phyloP scores from a whole-genome alignment of 1,140 invertebrate species.

The Drosophila lacertosa region DNA sequence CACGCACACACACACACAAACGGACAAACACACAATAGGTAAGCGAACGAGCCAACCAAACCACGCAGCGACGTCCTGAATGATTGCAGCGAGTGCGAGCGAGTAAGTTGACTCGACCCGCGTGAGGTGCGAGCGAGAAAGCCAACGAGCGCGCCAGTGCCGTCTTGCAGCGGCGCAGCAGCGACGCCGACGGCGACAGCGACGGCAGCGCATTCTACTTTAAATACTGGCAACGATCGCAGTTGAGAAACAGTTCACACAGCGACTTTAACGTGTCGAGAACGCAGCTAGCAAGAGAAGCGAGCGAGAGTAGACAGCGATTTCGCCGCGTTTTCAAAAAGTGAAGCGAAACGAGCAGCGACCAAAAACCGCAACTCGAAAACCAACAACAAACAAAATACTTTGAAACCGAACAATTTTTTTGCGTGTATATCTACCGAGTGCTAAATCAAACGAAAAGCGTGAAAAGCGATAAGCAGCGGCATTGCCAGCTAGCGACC shows the following conservation, averaged over 20 bases:
- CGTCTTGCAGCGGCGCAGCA: conserved; percentile 29
- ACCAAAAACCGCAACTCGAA: background rate
- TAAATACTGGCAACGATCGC: conserved; percentile 84
- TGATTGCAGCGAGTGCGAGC: conserved; percentile 31
- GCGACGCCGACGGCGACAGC: conserved; percentile 41
- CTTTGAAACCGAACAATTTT: conserved; percentile 27
- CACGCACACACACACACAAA: conserved; percentile 35
- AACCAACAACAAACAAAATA: background rate
- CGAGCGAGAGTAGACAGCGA: conserved; percentile 5
- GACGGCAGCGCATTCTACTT: conserved; percentile 77
- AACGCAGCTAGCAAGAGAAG: conserved; percentile 52
- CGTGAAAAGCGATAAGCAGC: conserved; percentile 23
- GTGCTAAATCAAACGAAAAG: background rate
- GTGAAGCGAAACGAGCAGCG: background rate
- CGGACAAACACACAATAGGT: conserved; percentile 50
- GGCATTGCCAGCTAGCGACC: conserved; percentile 36
- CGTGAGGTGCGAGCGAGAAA: conserved; percentile 16
- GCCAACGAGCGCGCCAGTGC: conserved; percentile 13
- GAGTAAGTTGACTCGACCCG: too few species aligned
- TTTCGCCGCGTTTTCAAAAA: conserved; percentile 30
- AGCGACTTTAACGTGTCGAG: conserved; percentile 83
- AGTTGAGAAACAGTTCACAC: conserved; percentile 83
- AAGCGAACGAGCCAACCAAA: conserved; percentile 70
- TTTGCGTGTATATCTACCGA: conserved; percentile 38
- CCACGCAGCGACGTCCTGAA: conserved; percentile 56